Conservation (phyloP, 1,140 invertebrate genomes). For the Habropoda laboriosa region DNA sequence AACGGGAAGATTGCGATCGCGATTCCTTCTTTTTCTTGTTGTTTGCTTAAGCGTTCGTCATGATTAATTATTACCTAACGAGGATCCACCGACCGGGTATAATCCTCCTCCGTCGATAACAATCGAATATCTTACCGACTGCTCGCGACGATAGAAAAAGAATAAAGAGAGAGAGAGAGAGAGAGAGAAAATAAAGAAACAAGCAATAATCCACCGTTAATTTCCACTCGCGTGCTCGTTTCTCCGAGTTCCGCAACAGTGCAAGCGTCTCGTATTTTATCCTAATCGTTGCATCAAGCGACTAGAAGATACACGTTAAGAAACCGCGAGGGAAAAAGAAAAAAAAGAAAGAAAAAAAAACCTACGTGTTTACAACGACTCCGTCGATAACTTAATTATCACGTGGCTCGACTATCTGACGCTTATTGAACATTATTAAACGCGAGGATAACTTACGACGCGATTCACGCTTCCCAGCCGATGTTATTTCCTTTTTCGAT, state of each 20-base stretch:
- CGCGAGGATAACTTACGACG: background rate
- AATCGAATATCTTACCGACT: background rate
- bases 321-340: no score
- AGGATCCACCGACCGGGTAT: background rate
- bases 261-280: background rate
- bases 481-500: background rate
- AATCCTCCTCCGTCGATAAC: background rate
- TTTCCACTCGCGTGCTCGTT: background rate
- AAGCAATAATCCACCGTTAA: background rate
- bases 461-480: background rate
- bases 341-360: no score
- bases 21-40: conserved; percentile 19
- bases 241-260: background rate
- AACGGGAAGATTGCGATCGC: conserved; percentile 7
- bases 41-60: conserved; percentile 21
- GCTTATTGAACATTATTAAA: conserved; percentile 11
- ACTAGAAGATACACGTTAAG: background rate
- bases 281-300: no score
- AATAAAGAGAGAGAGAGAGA: background rate
- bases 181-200: background rate
- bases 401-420: background rate
- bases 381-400: conserved; percentile 3
- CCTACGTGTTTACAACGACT: background rate
- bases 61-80: conserved; percentile 34
- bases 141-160: background rate